Evolutionary conservation across 2,797 vertebrate species (phyloP), one percentile per base, ranked within the genome.

Genomic region (Philypnodon macrostomus): DNA sequence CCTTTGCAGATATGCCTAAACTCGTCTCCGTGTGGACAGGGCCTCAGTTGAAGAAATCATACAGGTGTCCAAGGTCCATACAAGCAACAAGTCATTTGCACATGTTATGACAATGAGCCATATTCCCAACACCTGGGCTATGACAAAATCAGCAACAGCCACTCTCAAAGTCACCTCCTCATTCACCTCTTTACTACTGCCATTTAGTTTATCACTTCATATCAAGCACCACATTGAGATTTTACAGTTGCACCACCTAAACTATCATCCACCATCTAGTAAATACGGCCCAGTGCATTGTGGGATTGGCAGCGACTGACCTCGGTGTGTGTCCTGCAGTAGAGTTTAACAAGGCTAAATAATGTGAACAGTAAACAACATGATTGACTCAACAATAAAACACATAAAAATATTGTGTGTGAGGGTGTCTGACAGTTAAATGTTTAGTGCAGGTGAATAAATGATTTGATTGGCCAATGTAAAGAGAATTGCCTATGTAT

Each of bases 311-410:
- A 44, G 41, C 31, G 31, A 44, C 17, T 44, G 41, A 44, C 41
- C 41, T 18, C 26, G 17, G 15, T 44, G 41, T 42, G 39, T 44
- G 41, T n/a, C 41, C 27, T 30, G 41, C 16, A 44, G 41, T 44
- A 44, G 41, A 44, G 11, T 44, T 44, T 44, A 44, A 47, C 31
- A 47, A 21, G 29, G 17, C 17, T 47, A 31, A n/a, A 53, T 41
- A 53, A 19, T 18, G 29, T 12, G 29, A 34, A 33, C 18, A 17
- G 30, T 32, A 47, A 51, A 35, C 41, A 32, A 45, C 16, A 58
- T 19, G 14, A 38, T 48, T 30, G 27, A 34, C 41, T 29, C 26
- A 12, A 30, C 15, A 44, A 11, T 44, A 44, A 44, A 38, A 17
- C 15, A 41, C 19, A 34, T 13, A 50, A 17, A 58, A 4, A 32